Evolutionary conservation across 1,140 invertebrate genomes (phyloP), one percentile per base, ranked within the genome.

Genomic region (Panagrolaimus sp.): DNA sequence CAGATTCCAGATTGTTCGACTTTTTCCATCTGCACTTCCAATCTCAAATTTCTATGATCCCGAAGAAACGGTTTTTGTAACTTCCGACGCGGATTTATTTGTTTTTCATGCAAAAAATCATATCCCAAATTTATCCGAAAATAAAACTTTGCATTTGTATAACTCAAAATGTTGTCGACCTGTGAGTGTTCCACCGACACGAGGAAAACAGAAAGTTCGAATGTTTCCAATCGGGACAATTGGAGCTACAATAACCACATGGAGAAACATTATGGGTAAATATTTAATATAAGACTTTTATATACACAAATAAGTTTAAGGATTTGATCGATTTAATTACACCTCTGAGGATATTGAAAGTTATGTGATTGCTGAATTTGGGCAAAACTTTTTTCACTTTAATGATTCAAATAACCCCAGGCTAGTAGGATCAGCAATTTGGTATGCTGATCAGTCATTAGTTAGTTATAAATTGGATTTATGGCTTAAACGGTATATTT

Each of bases 211-310:
- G 28, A 58, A 21, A n/a, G 52, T 58, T 21, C 21, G 12, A 28
- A 58, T 58, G 52, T 58, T 26, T 58, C 28, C 52, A 5, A 58
- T 58, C 10, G 10, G 21, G 17, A 58, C 52, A 2, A 58, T 58
- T 58, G 52, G 52, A 1, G 52, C 52, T 0, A 58, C 52, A 26
- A 28, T 58, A 4, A 21, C 14, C 1, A 28, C 52, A 1, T 58
- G 52, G 52, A n/a, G 52, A 21, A 21, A 58, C 4, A 58, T 58
- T 58, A 58, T 58, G 52, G 32, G 32, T 38, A 38, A 21, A 21
- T 26, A 4, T 4, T 58, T 7, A 52, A 52, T 8, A 52, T 8
- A n/a, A 12, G 32, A 4, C 2, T 38, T 4, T 38, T 2, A 38
- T 2, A 38, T 38, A 7, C 32, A 38, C 2, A 7, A 38, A 7